phyloP scores from a whole-genome alignment of 2,888 invertebrate species.

The Conchocele bisecta region DNA sequence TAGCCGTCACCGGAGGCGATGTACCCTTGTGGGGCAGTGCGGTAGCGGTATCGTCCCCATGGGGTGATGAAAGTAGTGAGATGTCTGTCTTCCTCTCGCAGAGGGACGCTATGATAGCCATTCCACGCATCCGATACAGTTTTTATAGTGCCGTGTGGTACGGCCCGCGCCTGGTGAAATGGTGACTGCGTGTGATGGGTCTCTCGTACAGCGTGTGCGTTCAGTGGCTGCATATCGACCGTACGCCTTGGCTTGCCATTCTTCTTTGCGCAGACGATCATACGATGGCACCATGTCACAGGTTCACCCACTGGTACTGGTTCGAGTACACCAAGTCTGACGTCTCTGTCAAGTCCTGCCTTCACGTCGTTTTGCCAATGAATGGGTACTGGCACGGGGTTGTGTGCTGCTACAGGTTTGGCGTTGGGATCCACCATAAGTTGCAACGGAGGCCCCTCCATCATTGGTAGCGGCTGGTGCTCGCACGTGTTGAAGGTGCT shows the following conservation, averaged over 20 bases:
- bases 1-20: too few species aligned
- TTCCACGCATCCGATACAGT: too few species aligned
- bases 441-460: slow-evolving; percentile 57
- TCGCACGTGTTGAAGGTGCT: slow-evolving; percentile 70
- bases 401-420: slow-evolving; percentile 62
- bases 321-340: slow-evolving; percentile 66
- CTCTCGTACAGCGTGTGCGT: slow-evolving; percentile 55
- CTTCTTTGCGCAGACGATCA: slow-evolving; percentile 60
- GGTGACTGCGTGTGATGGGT: slow-evolving; percentile 61
- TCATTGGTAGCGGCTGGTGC: slow-evolving; percentile 62
- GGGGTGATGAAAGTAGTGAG: too few species aligned
- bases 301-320: slow-evolving; percentile 59
- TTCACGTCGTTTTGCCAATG: slow-evolving; percentile 69
- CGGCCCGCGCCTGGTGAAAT: slow-evolving; percentile 63
- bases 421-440: slow-evolving; percentile 65
- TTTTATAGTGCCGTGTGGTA: too few species aligned
- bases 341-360: slow-evolving; percentile 60
- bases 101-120: too few species aligned
- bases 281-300: slow-evolving; percentile 65
- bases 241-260: slow-evolving; percentile 62
- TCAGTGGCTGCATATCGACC: slow-evolving; percentile 66
- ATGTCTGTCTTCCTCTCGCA: too few species aligned
- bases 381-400: slow-evolving; percentile 65
- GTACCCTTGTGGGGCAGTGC: too few species aligned
- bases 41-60: too few species aligned